A percentile compares a stretch with the other conserved stretches of the same genome.
Evolutionary conservation across 2,797 vertebrate species (phyloP).

Genomic region (Lepilemur ruficaudatus): DNA sequence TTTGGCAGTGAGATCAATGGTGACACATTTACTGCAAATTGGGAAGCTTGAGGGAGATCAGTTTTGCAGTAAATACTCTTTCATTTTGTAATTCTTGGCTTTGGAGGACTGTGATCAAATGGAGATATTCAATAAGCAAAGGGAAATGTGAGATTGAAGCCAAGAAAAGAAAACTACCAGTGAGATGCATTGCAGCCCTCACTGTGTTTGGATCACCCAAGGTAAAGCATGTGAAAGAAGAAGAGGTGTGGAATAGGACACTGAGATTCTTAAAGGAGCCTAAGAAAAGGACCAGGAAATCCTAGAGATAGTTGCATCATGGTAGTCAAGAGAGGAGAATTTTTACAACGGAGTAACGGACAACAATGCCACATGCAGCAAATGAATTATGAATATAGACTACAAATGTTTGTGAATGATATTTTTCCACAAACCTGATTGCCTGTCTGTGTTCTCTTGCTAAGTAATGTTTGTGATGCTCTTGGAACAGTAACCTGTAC

Average conservation of each 20-base stretch:
- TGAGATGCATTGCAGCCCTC: neutral
- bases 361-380: neutral
- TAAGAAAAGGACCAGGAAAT: neutral
- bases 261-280: neutral
- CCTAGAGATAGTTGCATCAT: no score
- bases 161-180: neutral
- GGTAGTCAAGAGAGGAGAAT: neutral
- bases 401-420: neutral
- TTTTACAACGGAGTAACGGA: no score
- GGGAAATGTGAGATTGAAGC: neutral
- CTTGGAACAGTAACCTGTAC: neutral
- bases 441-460: neutral
- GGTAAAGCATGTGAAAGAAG: neutral
- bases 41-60: neutral
- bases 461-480: neutral
- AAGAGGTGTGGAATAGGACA: neutral
- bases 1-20: neutral
- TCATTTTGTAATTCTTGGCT: neutral
- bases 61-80: neutral
- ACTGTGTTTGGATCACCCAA: neutral
- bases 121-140: neutral
- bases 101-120: neutral
- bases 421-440: neutral
- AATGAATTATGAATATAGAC: no score
- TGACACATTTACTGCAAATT: neutral